phyloP scores from a whole-genome alignment of 2,888 invertebrate genomes.

The Mantis religiosa region DNA sequence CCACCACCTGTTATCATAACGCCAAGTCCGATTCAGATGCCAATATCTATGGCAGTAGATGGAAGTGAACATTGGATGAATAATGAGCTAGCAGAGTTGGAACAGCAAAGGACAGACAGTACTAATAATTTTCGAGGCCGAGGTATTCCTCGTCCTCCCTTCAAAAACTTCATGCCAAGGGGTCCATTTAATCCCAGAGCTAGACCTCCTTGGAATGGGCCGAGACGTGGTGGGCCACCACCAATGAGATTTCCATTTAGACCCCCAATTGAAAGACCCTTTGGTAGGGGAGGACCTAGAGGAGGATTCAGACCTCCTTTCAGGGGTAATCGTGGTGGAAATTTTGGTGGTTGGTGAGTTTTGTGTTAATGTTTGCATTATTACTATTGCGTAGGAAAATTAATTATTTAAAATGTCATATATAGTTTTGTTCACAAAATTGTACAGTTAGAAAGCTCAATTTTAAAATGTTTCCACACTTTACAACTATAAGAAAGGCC shows the following conservation, averaged over 20 bases:
- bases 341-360: constrained; percentile 24
- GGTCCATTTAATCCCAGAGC: constrained; percentile 16
- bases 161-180: constrained; percentile 7
- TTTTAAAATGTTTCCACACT: not conserved
- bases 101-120: not conserved
- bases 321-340: constrained; percentile 15
- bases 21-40: not conserved
- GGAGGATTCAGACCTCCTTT: constrained; percentile 24
- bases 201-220: constrained; percentile 16
- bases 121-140: not conserved
- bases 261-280: constrained; percentile 4
- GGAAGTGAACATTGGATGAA: constrained; percentile 19
- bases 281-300: constrained; percentile 11
- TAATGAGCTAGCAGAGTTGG: constrained; percentile 15
- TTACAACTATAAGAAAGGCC: not conserved
- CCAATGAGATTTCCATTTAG: constrained; percentile 17
- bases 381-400: not conserved
- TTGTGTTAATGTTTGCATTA: not conserved
- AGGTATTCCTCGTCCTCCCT: not conserved
- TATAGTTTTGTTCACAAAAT: not conserved
- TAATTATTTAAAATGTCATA: not conserved
- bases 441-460: not conserved
- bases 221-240: constrained; percentile 7
- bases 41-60: not conserved
- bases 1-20: not conserved